A percentile compares a stretch with the other conserved stretches of the same genome.
phyloP scores from a whole-genome alignment of 2,888 invertebrate genomes.

The Dioctria linearis region DNA sequence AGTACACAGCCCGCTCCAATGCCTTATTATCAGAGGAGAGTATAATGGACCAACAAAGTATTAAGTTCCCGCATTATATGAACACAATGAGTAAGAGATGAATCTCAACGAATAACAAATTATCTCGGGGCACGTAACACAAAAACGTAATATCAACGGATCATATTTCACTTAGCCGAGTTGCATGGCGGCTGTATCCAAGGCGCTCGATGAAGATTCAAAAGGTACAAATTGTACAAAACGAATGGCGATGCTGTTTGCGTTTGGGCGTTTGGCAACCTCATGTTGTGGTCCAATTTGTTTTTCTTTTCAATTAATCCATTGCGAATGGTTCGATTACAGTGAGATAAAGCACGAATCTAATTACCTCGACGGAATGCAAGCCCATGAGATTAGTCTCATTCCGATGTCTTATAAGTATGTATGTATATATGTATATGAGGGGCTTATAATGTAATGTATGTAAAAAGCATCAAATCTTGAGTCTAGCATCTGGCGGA shows the following conservation, averaged over 20 bases:
- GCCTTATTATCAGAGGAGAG: slow-evolving; percentile 32
- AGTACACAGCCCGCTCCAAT: neutral
- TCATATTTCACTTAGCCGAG: slow-evolving; percentile 57
- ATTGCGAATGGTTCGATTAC: slow-evolving; percentile 19
- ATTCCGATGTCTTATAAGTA: neutral
- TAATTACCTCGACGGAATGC: slow-evolving; percentile 18
- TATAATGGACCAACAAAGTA: slow-evolving; percentile 51
- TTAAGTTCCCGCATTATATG: slow-evolving; percentile 51
- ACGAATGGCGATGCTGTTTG: neutral
- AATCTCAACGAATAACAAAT: slow-evolving; percentile 58
- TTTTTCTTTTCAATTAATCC: slow-evolving; percentile 26
- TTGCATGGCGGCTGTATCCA: slow-evolving; percentile 28
- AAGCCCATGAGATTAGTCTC: neutral
- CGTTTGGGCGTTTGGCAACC: neutral
- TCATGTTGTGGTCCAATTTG: slow-evolving; percentile 15
- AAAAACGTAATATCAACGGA: slow-evolving; percentile 56
- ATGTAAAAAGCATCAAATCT: neutral
- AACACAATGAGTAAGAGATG: slow-evolving; percentile 55
- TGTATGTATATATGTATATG: neutral
- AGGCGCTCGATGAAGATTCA: neutral
- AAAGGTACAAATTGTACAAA: neutral
- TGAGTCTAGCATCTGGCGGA: neutral
- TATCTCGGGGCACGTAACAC: slow-evolving; percentile 58
- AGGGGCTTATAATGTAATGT: neutral
- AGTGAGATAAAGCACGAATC: slow-evolving; percentile 48